Base-by-base conservation (phyloP, 2,888 invertebrate genomes). In the Penaeus monodon region DNA sequence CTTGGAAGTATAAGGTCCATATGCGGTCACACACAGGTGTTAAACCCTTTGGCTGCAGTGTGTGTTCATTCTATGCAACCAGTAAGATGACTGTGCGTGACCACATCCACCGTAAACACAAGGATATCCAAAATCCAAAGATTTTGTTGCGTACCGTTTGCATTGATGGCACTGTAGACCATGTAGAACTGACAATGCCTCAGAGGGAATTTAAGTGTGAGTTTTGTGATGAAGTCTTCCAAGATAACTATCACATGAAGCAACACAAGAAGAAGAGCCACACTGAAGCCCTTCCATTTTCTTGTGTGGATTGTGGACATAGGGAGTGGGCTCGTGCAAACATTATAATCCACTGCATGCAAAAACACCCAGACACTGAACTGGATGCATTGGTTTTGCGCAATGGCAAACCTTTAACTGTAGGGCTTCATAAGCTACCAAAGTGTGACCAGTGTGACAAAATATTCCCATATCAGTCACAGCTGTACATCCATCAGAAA, bases 41-140 rank as follows among this genome's bases (percentile, higher is more conserved):
- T 10, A 90, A 90, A 65, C 90, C 90, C 2, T 90, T 88, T 74
- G 86, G 88, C 17, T 90, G 90, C 65, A 90, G 81, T 68, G 38
- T 85, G 44, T 90, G 90, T 66, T 49, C 65, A 27, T 88, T 90
- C 70, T 79, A 83, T 65, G 90, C 90, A 17, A 89, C 90, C 57
- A 90, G 85, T 27, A 90, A 90, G 66, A 90, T 90, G 90, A 90
- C 90, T 10, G 84, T 90, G 4, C 85, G 90, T n/a, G 90, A 90
- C 33, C 90, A 90, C 68, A 88, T 90, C 57, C 90, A 90, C 63
- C 87, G 90, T 22, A 90, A 89, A 64, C 90, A 90, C 66, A 83
- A 84, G 29, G 57, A 73, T 27, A 73, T 77, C 22, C 66, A 85
- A 4, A 88, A 90, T 64, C 88, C 90, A 27, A 88, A 89, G 68